phyloP scores from a whole-genome alignment of 1,140 invertebrate genomes.

The Pachyrhynchus sulphureomaculatus region DNA sequence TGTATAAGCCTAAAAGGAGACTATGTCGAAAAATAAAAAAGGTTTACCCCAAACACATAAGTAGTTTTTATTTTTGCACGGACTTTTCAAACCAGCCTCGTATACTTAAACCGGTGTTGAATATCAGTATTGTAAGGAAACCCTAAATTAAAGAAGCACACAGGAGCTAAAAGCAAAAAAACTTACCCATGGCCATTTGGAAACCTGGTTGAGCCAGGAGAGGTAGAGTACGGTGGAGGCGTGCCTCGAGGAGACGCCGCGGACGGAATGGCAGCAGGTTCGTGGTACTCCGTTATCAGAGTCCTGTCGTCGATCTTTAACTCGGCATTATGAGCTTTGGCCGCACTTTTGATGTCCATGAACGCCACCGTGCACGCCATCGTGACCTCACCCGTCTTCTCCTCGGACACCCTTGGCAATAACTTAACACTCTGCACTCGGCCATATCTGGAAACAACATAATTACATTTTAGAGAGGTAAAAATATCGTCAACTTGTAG shows the following conservation, averaged over 20 bases:
- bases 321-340: slow-evolving; percentile 87
- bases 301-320: slow-evolving; percentile 83
- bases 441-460: slow-evolving; percentile 74
- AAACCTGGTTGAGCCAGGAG: slow-evolving; percentile 46
- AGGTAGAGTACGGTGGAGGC: slow-evolving; percentile 50
- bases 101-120: too few species aligned
- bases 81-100: too few species aligned
- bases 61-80: too few species aligned
- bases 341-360: slow-evolving; percentile 95
- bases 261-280: slow-evolving; percentile 74
- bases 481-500: not conserved
- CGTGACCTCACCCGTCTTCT: slow-evolving; percentile 55
- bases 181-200: slow-evolving; percentile 51
- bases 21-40: too few species aligned
- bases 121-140: too few species aligned
- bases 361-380: slow-evolving; percentile 88
- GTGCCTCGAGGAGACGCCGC: slow-evolving; percentile 53
- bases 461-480: not conserved
- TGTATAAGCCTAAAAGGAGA: too few species aligned
- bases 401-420: slow-evolving; percentile 60
- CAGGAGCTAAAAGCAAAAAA: too few species aligned
- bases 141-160: too few species aligned
- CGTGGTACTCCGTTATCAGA: slow-evolving; percentile 91
- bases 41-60: too few species aligned
- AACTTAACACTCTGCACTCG: slow-evolving; percentile 95